phyloP scores from a whole-genome alignment of 2,113 vertebrate genomes.

The Cebidichthys violaceus region DNA sequence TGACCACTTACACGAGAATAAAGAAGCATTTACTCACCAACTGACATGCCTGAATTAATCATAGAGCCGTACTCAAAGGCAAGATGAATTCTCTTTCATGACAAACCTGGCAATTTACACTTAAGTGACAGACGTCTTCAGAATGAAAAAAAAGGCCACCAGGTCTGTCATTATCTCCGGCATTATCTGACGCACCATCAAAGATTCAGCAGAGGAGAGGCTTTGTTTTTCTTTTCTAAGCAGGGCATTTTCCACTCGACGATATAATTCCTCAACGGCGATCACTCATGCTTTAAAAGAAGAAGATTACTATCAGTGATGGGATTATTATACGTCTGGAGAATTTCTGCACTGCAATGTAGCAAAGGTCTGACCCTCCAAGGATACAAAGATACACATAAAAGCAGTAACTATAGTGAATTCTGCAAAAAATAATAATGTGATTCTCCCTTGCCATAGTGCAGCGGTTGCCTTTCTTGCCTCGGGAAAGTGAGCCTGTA shows the following conservation, averaged over 20 bases:
- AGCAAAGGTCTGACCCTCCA: constrained; percentile 29
- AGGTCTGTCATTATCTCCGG: constrained; percentile 56
- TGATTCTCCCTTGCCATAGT: neutral
- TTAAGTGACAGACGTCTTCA: constrained; percentile 76
- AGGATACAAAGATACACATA: neutral
- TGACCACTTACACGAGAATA: constrained; percentile 79
- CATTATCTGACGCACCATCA: constrained; percentile 61
- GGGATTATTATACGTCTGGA: constrained; percentile 1
- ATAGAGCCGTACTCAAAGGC: constrained; percentile 70
- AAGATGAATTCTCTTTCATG: constrained; percentile 69
- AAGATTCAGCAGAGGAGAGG: constrained; percentile 62
- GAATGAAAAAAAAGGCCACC: constrained; percentile 49
- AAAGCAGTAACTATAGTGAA: constrained; percentile 47
- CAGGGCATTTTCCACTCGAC: constrained; percentile 43
- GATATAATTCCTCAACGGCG: neutral
- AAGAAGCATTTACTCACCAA: constrained; percentile 80
- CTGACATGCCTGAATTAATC: constrained; percentile 82
- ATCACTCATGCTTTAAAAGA: neutral
- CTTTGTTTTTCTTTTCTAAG: constrained; percentile 48
- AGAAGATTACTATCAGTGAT: neutral
- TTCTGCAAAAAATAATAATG: constrained; percentile 24
- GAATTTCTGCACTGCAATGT: constrained; percentile 15
- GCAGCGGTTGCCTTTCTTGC: constrained; percentile 26
- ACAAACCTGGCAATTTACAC: constrained; percentile 74
- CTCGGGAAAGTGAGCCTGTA: constrained; percentile 9